A percentile compares a stretch with the other conserved stretches of the same genome.
Evolutionary conservation across 2,797 vertebrate species (phyloP).

Genomic region (Sebastes wilsoni): DNA sequence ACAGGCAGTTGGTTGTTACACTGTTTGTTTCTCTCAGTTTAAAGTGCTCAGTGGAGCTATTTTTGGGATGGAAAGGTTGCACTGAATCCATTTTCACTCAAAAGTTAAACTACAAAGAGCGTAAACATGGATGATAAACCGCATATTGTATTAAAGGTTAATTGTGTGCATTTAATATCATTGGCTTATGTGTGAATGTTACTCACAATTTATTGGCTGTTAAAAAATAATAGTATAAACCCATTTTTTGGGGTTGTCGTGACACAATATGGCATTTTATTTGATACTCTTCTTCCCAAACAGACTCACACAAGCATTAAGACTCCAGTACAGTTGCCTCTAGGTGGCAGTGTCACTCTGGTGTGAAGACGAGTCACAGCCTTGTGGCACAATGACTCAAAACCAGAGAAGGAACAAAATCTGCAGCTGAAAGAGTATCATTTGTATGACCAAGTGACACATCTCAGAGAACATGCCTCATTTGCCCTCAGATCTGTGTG

Average conservation of each 20-base stretch:
- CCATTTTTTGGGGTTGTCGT: neutral
- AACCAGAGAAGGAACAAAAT: constrained; percentile 1
- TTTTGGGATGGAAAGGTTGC: constrained; percentile 13
- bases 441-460: neutral
- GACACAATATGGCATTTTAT: neutral
- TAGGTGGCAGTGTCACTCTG: constrained; percentile 64
- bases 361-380: constrained; percentile 2
- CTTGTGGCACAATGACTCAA: constrained; percentile 14
- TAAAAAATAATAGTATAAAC: neutral
- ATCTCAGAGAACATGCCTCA: neutral
- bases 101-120: neutral
- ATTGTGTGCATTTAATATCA: neutral
- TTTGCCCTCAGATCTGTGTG: neutral
- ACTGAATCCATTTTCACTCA: neutral
- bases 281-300: neutral
- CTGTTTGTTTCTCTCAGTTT: constrained; percentile 7
- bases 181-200: neutral
- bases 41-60: constrained; percentile 7
- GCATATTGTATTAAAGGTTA: neutral
- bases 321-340: constrained; percentile 29
- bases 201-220: neutral
- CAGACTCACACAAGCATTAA: neutral
- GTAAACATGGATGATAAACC: neutral
- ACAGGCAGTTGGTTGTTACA: neutral
- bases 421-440: neutral